These are phyloP conservation scores for Nyleta sp. DNA, from an alignment of 2,888 invertebrate species.

Conservation along the genomic window DNA sequence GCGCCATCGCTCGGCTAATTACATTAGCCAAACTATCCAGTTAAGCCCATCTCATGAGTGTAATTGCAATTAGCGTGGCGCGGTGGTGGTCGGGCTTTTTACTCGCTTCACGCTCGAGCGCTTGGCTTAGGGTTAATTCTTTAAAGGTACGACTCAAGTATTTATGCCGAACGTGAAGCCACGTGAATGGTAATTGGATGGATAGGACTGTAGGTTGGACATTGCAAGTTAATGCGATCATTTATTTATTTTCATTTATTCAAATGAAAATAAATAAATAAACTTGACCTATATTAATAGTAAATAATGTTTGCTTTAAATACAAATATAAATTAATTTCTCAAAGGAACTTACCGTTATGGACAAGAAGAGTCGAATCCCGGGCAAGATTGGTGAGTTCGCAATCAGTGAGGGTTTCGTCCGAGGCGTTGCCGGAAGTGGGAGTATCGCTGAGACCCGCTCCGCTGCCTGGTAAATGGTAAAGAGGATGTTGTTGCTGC, in stretches of 20 bases:
- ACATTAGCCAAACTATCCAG: slow-evolving; percentile 29
- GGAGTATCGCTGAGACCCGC: slow-evolving; percentile 91
- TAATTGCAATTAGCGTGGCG: slow-evolving; percentile 24
- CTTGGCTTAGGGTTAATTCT: no score
- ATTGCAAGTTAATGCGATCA: no score
- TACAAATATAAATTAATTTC: background rate
- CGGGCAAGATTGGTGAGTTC: slow-evolving; percentile 90
- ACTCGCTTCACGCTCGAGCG: no score
- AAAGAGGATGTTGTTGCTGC: slow-evolving; percentile 79
- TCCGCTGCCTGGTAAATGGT: slow-evolving; percentile 82
- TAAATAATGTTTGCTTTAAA: background rate
- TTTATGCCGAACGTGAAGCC: no score
- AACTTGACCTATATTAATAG: background rate
- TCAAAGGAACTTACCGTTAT: slow-evolving; percentile 87
- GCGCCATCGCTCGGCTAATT: slow-evolving; percentile 17
- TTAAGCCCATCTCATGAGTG: slow-evolving; percentile 23
- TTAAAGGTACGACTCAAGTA: no score
- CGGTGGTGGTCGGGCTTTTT: no score
- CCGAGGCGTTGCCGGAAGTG: slow-evolving; percentile 92
- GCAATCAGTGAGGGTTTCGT: slow-evolving; percentile 92
- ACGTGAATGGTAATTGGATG: no score
- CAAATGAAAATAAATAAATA: no score
- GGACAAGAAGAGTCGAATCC: slow-evolving; percentile 91
- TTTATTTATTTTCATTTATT: no score
- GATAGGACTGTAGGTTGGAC: no score